Evolutionary conservation across 2,113 vertebrate species (phyloP), one percentile per base, ranked within the genome.

Genomic region (Albula goreensis): DNA sequence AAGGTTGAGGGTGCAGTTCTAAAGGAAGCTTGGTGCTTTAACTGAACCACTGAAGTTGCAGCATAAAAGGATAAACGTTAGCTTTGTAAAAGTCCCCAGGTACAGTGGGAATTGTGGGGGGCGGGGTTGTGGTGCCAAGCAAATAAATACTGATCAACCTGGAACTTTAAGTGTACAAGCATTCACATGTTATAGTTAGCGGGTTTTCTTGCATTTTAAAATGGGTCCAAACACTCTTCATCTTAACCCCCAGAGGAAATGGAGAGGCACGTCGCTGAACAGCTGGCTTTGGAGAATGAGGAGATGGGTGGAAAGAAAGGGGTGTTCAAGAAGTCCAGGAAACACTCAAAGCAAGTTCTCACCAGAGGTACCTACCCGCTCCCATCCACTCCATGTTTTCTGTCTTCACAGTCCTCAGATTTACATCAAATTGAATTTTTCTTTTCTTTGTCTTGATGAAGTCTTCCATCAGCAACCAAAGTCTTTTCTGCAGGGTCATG

Each of bases 181-280:
- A 1, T 3, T 2, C 53, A 56, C 12, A 10, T 11, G 9, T 22
- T 66, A 4, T 66, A 66, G 60, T 66, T 66, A 2, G 11, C 12
- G 17, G 17, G 57, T 15, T 66, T 63, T 66, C 60, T 22, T 19
- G 8, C 60, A 66, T 19, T 22, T 66, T 66, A 19, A 66, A 66
- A 22, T 66, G 17, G 22, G 31, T 41, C 17, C 60, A 5, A 2
- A 66, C 17, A 19, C 5, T 31, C 11, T 17, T 41, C 82, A 50
- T 91, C 88, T 88, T 77, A 50, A 85, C 90, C 91, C 83, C 77
- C 91, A 99, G 98, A 98, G 77, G 98, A 98, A 89, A 93, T 96
- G 85, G 89, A 98, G 88, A 97, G 94, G 86, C 90, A 97, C 88
- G 96, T 96, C 22, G 94, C 94, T 91, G 97, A 99, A 85, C 97